Conservation (phyloP, 2,113 vertebrate genomes). For the Oncorhynchus clarkii region DNA sequence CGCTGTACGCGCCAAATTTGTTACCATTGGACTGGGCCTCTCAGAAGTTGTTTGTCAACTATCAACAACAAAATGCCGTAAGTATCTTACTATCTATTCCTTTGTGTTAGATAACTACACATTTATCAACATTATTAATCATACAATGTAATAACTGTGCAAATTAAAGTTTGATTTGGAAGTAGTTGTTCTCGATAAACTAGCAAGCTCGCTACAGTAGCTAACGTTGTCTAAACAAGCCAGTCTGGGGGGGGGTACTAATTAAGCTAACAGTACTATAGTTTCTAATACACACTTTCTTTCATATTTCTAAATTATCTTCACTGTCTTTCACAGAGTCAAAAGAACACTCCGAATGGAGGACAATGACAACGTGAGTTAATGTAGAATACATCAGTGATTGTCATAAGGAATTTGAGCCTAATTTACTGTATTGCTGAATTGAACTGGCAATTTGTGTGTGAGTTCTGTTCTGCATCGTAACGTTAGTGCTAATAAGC, state of each 20-base stretch:
- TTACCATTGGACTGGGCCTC: not conserved
- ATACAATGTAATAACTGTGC: not conserved
- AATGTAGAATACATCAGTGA: slow-evolving; percentile 2
- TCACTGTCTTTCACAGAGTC: slow-evolving; percentile 67
- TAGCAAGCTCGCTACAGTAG: too few relatives aligned
- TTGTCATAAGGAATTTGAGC: not conserved
- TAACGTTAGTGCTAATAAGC: not conserved
- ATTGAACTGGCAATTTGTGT: not conserved
- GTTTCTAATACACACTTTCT: too few relatives aligned
- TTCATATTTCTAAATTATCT: not conserved
- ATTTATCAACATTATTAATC: not conserved
- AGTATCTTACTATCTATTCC: slow-evolving; percentile 9
- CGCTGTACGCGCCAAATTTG: not conserved
- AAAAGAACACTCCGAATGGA: slow-evolving; percentile 76
- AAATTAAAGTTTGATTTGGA: not conserved
- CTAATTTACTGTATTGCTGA: slow-evolving; percentile 14
- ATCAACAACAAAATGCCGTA: slow-evolving; percentile 26
- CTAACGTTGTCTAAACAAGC: too few relatives aligned
- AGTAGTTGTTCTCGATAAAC: too few relatives aligned
- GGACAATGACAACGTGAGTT: slow-evolving; percentile 71
- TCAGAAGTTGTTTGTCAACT: not conserved
- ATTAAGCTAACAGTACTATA: too few relatives aligned
- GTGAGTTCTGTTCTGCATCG: not conserved
- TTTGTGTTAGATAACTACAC: not conserved
- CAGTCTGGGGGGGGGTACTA: too few relatives aligned